Evolutionary conservation across 2,113 vertebrate genomes (phyloP).

Genomic region (Phocoena sinus): DNA sequence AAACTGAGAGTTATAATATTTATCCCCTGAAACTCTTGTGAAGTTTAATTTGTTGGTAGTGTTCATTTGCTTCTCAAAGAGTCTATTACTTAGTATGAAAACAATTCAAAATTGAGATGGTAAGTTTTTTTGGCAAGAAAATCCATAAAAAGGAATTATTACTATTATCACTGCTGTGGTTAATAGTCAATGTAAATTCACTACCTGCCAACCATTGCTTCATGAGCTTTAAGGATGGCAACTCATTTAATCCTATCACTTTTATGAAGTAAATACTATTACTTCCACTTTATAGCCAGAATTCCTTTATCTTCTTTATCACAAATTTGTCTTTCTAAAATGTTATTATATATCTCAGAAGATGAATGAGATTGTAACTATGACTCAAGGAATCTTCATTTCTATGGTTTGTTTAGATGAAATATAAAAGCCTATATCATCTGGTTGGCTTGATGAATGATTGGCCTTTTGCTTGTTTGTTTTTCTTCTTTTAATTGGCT

Average conservation of each 20-base stretch:
- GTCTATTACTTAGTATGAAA: not conserved
- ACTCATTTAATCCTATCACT: not conserved
- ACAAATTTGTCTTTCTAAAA: not conserved
- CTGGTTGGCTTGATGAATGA: not conserved
- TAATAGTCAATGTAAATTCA: not conserved
- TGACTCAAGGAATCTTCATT: not conserved
- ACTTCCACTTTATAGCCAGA: not conserved
- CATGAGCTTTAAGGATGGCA: not conserved
- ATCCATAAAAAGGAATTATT: not conserved
- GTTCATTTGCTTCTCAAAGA: not conserved
- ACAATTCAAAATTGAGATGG: not conserved
- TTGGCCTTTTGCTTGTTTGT: not conserved
- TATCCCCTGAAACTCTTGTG: not conserved
- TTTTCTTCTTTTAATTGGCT: not conserved
- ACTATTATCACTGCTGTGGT: not conserved
- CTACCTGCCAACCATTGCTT: not conserved
- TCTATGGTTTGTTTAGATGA: conserved; percentile 5
- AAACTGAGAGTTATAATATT: not conserved
- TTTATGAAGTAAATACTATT: not conserved
- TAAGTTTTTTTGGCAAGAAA: not conserved
- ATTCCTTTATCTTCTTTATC: not conserved
- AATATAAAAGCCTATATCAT: conserved; percentile 1
- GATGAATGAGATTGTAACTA: not conserved
- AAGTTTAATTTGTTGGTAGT: not conserved
- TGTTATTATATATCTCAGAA: not conserved